These are phyloP conservation scores for Mythimna vitellina DNA, from an alignment of 2,888 invertebrate genomes.

Conservation along the genomic window DNA sequence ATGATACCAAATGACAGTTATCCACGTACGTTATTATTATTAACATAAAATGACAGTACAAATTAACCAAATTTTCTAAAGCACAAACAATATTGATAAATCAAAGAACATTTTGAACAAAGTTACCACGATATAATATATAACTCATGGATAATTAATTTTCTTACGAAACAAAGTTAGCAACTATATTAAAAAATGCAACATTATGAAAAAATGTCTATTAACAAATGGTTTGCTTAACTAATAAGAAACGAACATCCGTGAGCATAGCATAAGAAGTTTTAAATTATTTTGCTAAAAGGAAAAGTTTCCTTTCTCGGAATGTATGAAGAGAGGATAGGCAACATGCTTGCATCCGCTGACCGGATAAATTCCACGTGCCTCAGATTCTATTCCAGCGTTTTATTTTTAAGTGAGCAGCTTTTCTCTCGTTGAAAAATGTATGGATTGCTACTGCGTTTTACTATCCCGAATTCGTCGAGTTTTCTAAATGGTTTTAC, in stretches of 20 bases:
- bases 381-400: constrained; percentile 46
- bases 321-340: constrained; percentile 49
- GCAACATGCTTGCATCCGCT: constrained; percentile 25
- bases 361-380: constrained; percentile 56
- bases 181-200: constrained; percentile 7
- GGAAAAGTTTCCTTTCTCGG: constrained; percentile 56
- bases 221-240: constrained; percentile 16
- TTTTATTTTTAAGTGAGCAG: constrained; percentile 36
- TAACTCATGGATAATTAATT: neutral
- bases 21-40: neutral
- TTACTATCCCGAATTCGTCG: constrained; percentile 3
- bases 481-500: constrained; percentile 12
- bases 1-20: too few relatives aligned
- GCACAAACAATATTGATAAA: neutral
- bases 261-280: constrained; percentile 26
- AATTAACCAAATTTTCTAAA: neutral
- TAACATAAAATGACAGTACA: neutral
- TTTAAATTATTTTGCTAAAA: constrained; percentile 46
- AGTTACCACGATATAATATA: neutral
- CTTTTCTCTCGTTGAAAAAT: constrained; percentile 31
- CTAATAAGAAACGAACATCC: constrained; percentile 31
- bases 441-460: constrained; percentile 12
- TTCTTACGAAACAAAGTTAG: constrained; percentile 3
- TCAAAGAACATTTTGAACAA: neutral
- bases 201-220: constrained; percentile 23